phyloP scores from a whole-genome alignment of 1,140 invertebrate genomes.

The Nebria ingens region DNA sequence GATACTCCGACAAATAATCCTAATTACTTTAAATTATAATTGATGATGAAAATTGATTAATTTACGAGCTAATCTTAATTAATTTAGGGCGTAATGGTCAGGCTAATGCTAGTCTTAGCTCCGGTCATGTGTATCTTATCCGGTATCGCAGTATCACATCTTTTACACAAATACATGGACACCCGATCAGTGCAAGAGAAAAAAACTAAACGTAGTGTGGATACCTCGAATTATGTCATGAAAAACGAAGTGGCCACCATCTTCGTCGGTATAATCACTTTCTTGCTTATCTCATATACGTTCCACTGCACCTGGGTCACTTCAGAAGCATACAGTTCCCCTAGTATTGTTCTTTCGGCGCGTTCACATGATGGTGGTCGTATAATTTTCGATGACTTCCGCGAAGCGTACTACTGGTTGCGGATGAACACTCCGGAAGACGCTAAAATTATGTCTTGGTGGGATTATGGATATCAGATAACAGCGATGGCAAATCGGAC shows the following conservation, averaged over 20 bases:
- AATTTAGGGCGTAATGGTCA: conserved; percentile 92
- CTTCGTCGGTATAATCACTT: conserved; percentile 75
- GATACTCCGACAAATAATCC: too few relatives aligned
- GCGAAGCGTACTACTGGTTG: conserved; percentile 97
- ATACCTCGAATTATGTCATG: conserved; percentile 66
- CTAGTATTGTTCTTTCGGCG: conserved; percentile 94
- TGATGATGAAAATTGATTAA: too few relatives aligned
- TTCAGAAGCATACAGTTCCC: conserved; percentile 96
- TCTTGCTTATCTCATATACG: conserved; percentile 84
- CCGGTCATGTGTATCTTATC: conserved; percentile 97
- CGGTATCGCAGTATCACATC: conserved; percentile 84
- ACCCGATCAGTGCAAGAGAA: conserved; percentile 41
- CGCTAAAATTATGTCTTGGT: conserved; percentile 98
- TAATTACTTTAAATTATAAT: too few relatives aligned
- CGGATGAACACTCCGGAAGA: conserved; percentile 93
- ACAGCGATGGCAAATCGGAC: conserved; percentile 98
- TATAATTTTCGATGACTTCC: conserved; percentile 95
- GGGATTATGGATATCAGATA: conserved; percentile 99
- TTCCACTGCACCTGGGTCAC: conserved; percentile 99
- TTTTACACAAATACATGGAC: conserved; percentile 76
- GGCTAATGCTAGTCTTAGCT: conserved; percentile 93
- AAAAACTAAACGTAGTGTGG: conserved; percentile 51
- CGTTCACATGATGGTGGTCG: conserved; percentile 84
- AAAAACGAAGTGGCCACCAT: conserved; percentile 79
- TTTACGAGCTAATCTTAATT: too few relatives aligned